These are phyloP conservation scores for Otocyon megalotis DNA, from an alignment of 2,113 vertebrate species.

Conservation along the genomic window DNA sequence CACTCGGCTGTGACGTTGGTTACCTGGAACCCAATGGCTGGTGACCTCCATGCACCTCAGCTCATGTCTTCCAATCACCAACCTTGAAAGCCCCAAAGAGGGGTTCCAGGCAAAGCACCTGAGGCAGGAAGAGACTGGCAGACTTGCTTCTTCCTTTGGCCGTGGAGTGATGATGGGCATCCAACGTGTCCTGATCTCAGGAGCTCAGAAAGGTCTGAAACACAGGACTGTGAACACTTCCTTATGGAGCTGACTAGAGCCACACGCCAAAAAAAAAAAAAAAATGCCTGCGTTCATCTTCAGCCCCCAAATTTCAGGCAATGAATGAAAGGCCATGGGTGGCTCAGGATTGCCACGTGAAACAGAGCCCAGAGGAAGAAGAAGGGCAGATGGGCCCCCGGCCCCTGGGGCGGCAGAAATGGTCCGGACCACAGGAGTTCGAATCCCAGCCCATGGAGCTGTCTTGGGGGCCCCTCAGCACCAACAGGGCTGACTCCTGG, in stretches of 20 bases:
- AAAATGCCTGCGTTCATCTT: neutral
- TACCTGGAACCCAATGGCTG: neutral
- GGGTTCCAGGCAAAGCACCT: neutral
- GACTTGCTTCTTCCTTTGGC: neutral
- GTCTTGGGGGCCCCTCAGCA: neutral
- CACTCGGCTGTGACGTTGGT: neutral
- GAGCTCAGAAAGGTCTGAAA: neutral
- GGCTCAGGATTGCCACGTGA: neutral
- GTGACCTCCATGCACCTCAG: accelerated
- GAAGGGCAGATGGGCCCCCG: accelerated
- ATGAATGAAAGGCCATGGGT: neutral
- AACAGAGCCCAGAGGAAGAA: neutral
- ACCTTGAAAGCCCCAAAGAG: neutral
- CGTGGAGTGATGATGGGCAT: neutral
- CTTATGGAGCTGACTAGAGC: neutral
- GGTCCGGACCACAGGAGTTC: neutral
- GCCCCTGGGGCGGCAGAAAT: neutral
- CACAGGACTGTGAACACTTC: neutral
- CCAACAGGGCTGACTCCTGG: neutral
- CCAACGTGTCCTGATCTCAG: conserved; percentile 9
- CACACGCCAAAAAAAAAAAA: neutral
- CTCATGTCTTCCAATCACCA: neutral
- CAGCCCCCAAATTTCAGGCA: neutral
- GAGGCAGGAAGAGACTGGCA: neutral
- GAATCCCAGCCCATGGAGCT: neutral